Evolutionary conservation across 1,140 invertebrate genomes (phyloP), one percentile per base, ranked within the genome.

Genomic region (Spodoptera frugiperda): DNA sequence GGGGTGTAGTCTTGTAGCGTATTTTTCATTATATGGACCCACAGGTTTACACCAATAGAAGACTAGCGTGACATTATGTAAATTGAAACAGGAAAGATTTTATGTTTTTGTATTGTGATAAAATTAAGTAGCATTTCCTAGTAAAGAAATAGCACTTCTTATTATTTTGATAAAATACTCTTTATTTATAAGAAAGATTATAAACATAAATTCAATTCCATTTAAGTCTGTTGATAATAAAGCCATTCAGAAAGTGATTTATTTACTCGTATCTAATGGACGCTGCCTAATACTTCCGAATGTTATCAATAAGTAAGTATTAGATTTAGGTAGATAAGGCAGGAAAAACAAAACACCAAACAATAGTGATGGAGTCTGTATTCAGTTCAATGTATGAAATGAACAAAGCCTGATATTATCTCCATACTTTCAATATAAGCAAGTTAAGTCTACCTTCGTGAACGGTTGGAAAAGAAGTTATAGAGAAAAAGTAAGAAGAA

Each of bases 241-340:
- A 63, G 17, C 59, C 44, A 63, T 63, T 11, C 59, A 30, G 33
- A 63, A 63, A 63, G 17, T 33, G 59, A 44, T 63, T 44, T 63
- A 15, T 63, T 63, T 39, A 44, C 15, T n/a, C 14, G 9, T 57
- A 57, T 53, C 51, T 53, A 53, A 14, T 17, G 17, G n/a, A 15
- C 51, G 51, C 19, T 59, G n/a, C 11, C 5, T 15, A 61, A 61
- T 61, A 61, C 57, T 61, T 61, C 57, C 30, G 57, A 61, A 33
- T 15, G 54, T 57, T 57, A 57, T 57, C 54, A 39, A 39, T 25
- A 25, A 25, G 25, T 25, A 39, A 39, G 33, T 39, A 30, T 57
- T 57, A 4, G 21, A 57, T 30, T 30, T 61, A 17, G 59, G 44
- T 61, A 17, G 59, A 46, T 44, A 44, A 19, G 44, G 4, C 8